Evolutionary conservation across 2,888 invertebrate genomes (phyloP).

Genomic region (Cosmopolites sordidus): DNA sequence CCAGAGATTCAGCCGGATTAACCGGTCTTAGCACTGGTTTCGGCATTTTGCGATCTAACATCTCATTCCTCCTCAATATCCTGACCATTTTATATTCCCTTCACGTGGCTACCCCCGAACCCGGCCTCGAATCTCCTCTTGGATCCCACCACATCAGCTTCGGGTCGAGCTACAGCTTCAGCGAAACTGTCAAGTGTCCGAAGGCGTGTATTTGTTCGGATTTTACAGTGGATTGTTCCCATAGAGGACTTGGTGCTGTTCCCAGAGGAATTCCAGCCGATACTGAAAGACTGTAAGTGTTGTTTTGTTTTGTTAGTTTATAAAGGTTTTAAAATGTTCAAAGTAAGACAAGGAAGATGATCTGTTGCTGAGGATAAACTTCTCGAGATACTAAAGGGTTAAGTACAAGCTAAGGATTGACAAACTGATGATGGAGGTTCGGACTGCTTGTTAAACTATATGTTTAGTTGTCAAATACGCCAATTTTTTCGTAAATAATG

Average conservation of each 20-base stretch:
- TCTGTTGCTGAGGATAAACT: too few species aligned
- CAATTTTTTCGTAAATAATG: too few species aligned
- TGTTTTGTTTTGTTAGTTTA: constrained; percentile 1
- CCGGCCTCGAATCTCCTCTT: constrained; percentile 13
- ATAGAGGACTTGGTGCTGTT: constrained; percentile 20
- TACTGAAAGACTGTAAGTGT: constrained; percentile 27
- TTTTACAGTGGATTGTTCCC: constrained; percentile 24
- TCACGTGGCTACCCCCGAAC: constrained; percentile 2
- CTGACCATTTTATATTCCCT: neutral
- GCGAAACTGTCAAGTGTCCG: constrained; percentile 21
- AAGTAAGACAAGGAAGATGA: too few species aligned
- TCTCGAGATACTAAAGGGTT: too few species aligned
- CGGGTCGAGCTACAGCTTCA: constrained; percentile 20
- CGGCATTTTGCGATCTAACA: neutral
- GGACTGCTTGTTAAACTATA: too few species aligned
- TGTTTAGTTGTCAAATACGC: too few species aligned
- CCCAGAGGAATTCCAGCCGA: constrained; percentile 21
- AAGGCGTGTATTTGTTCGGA: constrained; percentile 21
- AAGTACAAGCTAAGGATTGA: too few species aligned
- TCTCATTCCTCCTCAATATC: constrained; percentile 7
- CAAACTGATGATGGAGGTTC: too few species aligned
- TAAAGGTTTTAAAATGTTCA: too few species aligned
- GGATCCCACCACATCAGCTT: constrained; percentile 15
- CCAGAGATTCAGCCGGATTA: constrained; percentile 3
- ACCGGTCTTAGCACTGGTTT: neutral